Percentiles rank a stretch among this genome's conserved stretches.
These are phyloP conservation scores for Cheilinus undulatus DNA, from an alignment of 2,113 vertebrate species.

Conservation along the genomic window DNA sequence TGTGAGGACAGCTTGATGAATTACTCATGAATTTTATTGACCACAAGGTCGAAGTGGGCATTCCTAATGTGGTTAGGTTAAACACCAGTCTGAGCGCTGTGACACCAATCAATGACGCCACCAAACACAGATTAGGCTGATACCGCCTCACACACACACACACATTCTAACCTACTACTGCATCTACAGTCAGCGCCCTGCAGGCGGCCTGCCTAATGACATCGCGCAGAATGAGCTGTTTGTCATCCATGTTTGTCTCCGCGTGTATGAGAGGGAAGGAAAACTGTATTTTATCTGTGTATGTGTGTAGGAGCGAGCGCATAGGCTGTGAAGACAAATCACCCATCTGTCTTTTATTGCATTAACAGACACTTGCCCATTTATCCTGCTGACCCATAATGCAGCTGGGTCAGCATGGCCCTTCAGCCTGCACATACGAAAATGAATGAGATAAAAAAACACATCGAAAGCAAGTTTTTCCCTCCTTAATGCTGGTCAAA, in stretches of 20 bases:
- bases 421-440: neutral
- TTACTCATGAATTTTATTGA: slow-evolving; percentile 43
- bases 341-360: slow-evolving; percentile 53
- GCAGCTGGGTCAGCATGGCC: slow-evolving; percentile 40
- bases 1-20: slow-evolving; percentile 33
- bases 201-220: slow-evolving; percentile 32
- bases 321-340: slow-evolving; percentile 56
- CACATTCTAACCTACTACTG: slow-evolving; percentile 8
- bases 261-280: slow-evolving; percentile 19
- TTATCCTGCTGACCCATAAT: slow-evolving; percentile 54
- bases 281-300: neutral
- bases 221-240: slow-evolving; percentile 25
- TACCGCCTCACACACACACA: slow-evolving; percentile 2
- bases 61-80: slow-evolving; percentile 46
- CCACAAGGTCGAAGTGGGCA: slow-evolving; percentile 27
- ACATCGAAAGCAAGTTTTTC: neutral
- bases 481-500: neutral
- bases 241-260: slow-evolving; percentile 27
- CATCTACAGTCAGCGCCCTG: slow-evolving; percentile 16
- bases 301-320: slow-evolving; percentile 17
- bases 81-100: slow-evolving; percentile 36
- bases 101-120: slow-evolving; percentile 48
- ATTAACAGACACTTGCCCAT: slow-evolving; percentile 55
- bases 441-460: neutral
- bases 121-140: slow-evolving; percentile 29